phyloP scores from a whole-genome alignment of 2,888 invertebrate species.

The Sphinx pinastri region DNA sequence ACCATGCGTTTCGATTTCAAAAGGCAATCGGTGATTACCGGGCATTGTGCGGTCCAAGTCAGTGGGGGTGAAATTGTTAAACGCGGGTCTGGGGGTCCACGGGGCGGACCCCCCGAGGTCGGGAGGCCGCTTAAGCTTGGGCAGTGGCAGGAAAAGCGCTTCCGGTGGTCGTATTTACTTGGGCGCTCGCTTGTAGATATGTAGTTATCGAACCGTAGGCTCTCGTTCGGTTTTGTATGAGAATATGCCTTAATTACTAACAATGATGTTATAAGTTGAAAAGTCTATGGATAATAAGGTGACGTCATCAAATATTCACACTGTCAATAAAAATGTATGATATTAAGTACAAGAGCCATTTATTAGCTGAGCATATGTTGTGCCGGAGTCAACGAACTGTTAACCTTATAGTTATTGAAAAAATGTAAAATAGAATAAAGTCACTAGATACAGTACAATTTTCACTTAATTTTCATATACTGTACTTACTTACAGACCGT shows the following conservation, averaged over 20 bases:
- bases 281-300: neutral
- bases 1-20: slow-evolving; percentile 78
- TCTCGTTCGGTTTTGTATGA: neutral
- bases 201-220: slow-evolving; percentile 25
- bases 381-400: slow-evolving; percentile 3
- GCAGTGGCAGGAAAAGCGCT: slow-evolving; percentile 50
- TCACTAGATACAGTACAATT: too few relatives aligned
- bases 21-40: slow-evolving; percentile 81
- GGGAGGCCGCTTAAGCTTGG: slow-evolving; percentile 44
- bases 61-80: slow-evolving; percentile 82
- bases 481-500: neutral
- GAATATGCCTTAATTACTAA: neutral
- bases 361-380: slow-evolving; percentile 13
- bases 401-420: slow-evolving; percentile 12
- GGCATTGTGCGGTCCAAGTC: slow-evolving; percentile 68
- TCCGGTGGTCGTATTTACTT: slow-evolving; percentile 54
- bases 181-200: slow-evolving; percentile 27
- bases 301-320: too few relatives aligned
- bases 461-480: neutral
- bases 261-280: neutral
- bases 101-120: slow-evolving; percentile 33
- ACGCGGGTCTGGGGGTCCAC: slow-evolving; percentile 52
- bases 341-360: neutral
- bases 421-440: slow-evolving; percentile 3
- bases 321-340: too few relatives aligned